These are phyloP conservation scores for Hormiphora californensis DNA, from an alignment of 37 sponge, comb jelly and placozoan genomes.

Conservation along the genomic window DNA sequence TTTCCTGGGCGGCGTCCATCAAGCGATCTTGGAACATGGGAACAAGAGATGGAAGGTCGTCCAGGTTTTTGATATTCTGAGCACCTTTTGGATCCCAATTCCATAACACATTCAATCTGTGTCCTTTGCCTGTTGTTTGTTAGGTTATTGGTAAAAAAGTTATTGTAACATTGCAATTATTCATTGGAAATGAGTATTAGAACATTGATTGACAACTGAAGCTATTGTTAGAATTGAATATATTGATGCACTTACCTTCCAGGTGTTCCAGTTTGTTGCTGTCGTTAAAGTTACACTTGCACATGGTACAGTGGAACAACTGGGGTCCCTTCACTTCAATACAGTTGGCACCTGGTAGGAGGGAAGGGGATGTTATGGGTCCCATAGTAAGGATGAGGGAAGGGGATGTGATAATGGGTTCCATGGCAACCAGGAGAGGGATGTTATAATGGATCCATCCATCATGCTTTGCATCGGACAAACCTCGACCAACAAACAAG, in stretches of 20 bases:
- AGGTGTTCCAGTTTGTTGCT: not conserved
- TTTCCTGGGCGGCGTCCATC: constrained; percentile 36
- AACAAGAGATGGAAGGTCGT: not conserved
- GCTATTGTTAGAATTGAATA: not conserved
- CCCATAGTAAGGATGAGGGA: too few species aligned
- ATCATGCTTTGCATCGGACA: too few species aligned
- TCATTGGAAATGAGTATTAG: not conserved
- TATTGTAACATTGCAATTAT: not conserved
- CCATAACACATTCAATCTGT: constrained; percentile 24
- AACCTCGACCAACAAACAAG: too few species aligned
- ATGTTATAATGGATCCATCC: too few species aligned
- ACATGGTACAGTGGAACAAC: not conserved
- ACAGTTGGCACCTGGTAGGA: constrained; percentile 29
- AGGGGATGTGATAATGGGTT: too few species aligned
- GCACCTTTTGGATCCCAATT: constrained; percentile 45
- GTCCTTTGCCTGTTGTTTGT: constrained; percentile 5
- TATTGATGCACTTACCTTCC: not conserved
- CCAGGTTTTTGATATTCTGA: constrained; percentile 22
- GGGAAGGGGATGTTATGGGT: too few species aligned
- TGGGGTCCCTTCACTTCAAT: not conserved
- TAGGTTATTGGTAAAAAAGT: too few species aligned
- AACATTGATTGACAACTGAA: not conserved
- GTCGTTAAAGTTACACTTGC: not conserved
- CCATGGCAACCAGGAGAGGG: too few species aligned
- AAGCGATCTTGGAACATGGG: not conserved